Base-by-base conservation (phyloP, 2,888 invertebrate species). In the Lamellibrachia columna region DNA sequence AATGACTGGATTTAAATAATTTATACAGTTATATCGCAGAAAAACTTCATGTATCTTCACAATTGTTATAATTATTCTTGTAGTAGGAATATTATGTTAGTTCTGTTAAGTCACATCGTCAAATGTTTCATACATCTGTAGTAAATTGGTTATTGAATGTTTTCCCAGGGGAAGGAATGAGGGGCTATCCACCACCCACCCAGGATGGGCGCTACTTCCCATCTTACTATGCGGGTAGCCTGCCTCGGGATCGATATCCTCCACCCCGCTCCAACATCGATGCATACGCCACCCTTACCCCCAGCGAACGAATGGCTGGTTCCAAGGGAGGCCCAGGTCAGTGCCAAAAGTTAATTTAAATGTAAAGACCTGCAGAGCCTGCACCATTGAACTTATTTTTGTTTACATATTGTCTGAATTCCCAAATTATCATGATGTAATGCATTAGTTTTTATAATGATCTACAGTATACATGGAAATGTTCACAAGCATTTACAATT, bases 151-250 rank as follows among this genome's bases (percentile, higher is more conserved):
- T 11, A 7, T 91, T 11, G 6, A 15, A 2, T 91, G 91, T 91
- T 3, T 3, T 91, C 91, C 91, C 52, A 52, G 53, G 52, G 91
- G 52, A 52, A 40, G 91, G 22, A 52, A 52, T 11, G 91, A 53
- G 53, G 91, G 52, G 28, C 91, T 91, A 91, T 75, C 75, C 75
- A 15, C 75, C 75, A 22, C 75, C 75, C 15, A 6, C 75, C 75
- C 75, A 75, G 55, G 93, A 92, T 4, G 93, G 93, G 28, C 93
- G 98, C 94, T 98, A 98, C 94, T 96, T 96, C 94, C 95, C 96
- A 52, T 95, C 95, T 53, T 95, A 95, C 93, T 95, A 96, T 93
- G 95, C 95, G 53, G 95, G 95, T 91, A 94, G 95, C 90, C 93
- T 94, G 22, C 93, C 94, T 15, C 93, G 94, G 28, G 97, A 93